These are phyloP conservation scores for Rhingia campestris DNA, from an alignment of 2,888 invertebrate genomes.

Conservation along the genomic window DNA sequence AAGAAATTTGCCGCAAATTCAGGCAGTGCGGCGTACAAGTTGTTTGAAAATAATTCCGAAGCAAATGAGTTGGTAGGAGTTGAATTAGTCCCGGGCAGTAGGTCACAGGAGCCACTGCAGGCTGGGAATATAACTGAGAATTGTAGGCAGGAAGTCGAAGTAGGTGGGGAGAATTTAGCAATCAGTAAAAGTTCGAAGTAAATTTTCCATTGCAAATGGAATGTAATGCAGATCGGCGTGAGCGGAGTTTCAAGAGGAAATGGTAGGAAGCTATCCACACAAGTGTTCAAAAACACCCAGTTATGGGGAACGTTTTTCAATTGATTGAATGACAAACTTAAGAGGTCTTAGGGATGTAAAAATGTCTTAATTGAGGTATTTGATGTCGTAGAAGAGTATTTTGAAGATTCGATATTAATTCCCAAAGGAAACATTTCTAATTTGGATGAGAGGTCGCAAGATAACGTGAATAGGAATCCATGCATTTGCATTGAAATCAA, in stretches of 20 bases:
- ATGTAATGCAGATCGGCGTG: conserved; percentile 11
- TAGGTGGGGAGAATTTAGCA: conserved; percentile 20
- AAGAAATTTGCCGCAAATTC: conserved; percentile 79
- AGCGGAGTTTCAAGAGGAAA: not conserved
- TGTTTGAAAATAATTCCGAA: conserved; percentile 77
- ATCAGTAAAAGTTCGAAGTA: conserved; percentile 26
- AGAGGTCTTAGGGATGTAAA: too few species aligned
- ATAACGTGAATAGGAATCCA: too few species aligned
- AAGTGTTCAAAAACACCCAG: too few species aligned
- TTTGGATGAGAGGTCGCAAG: too few species aligned
- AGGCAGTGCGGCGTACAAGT: conserved; percentile 77
- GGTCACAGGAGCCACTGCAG: not conserved
- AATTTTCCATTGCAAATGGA: not conserved
- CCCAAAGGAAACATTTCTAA: not conserved
- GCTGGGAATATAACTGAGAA: conserved; percentile 16
- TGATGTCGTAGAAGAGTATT: too few species aligned
- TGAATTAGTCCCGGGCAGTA: conserved; percentile 42
- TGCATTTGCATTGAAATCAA: too few species aligned
- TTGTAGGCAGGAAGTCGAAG: conserved; percentile 22
- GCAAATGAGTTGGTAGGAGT: conserved; percentile 76
- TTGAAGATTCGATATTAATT: not conserved
- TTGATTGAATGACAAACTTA: too few species aligned
- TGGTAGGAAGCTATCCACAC: too few species aligned
- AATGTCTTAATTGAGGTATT: too few species aligned
- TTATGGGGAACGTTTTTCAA: too few species aligned